phyloP scores from a whole-genome alignment of 2,888 invertebrate species.

The Nebria brevicollis region DNA sequence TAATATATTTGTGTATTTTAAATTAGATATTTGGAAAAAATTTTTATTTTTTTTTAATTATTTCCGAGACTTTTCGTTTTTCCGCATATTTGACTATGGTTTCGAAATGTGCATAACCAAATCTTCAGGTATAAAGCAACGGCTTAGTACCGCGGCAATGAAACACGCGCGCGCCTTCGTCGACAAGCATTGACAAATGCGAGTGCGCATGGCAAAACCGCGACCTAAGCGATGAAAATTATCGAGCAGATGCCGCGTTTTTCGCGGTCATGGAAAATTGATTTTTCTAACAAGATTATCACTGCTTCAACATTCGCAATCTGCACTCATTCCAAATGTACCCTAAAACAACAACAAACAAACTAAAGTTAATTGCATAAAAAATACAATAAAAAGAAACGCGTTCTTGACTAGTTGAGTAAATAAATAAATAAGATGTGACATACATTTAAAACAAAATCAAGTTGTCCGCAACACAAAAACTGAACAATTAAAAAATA shows the following conservation, averaged over 20 bases:
- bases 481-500: background rate
- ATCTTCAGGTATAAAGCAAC: too few relatives aligned
- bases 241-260: constrained; percentile 21
- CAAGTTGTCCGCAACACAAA: background rate
- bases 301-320: background rate
- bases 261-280: constrained; percentile 25
- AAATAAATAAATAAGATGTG: background rate
- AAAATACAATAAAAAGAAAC: background rate
- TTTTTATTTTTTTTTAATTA: too few relatives aligned
- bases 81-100: too few relatives aligned
- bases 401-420: background rate
- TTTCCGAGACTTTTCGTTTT: too few relatives aligned
- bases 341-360: background rate
- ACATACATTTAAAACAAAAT: background rate
- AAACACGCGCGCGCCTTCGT: background rate
- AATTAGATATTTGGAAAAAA: too few relatives aligned
- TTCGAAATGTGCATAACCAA: too few relatives aligned
- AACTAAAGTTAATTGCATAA: background rate
- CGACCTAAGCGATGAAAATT: constrained; percentile 32
- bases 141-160: background rate
- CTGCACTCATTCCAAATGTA: background rate
- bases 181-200: constrained; percentile 21
- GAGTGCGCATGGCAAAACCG: constrained; percentile 28
- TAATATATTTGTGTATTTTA: too few relatives aligned
- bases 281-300: constrained; percentile 8